phyloP scores from a whole-genome alignment of 2,113 vertebrate species.

The Urocitellus parryii region DNA sequence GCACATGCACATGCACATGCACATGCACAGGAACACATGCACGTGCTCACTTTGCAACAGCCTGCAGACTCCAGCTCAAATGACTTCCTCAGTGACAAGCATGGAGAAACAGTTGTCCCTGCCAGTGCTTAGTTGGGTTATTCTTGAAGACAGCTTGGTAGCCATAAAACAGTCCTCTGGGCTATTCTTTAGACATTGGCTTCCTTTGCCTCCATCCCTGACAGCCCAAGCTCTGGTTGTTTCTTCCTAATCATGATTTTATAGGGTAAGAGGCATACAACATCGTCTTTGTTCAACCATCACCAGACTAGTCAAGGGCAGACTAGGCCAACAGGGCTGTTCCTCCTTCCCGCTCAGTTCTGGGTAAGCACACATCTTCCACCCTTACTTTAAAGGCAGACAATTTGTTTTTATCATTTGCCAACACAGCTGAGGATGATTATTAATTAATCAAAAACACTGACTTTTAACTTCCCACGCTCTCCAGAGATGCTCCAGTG shows the following conservation, averaged over 20 bases:
- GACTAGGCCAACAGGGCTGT: conserved; percentile 78
- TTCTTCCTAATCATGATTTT: background rate
- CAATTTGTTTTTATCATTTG: conserved; percentile 89
- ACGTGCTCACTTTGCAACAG: background rate
- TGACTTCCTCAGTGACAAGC: conserved; percentile 24
- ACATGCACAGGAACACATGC: too few relatives aligned
- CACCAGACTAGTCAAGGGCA: conserved; percentile 68
- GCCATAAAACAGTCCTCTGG: conserved; percentile 1
- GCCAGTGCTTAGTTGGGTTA: background rate
- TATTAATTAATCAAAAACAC: conserved; percentile 96
- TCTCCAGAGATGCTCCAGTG: conserved; percentile 86
- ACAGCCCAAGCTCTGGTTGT: background rate
- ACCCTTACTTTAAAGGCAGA: conserved; percentile 88
- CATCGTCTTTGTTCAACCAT: conserved; percentile 38
- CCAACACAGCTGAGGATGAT: conserved; percentile 94
- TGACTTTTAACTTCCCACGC: conserved; percentile 90
- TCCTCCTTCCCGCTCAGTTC: conserved; percentile 64
- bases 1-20: too few relatives aligned
- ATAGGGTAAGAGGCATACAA: background rate
- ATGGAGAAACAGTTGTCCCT: background rate
- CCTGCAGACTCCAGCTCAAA: background rate
- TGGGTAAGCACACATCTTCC: conserved; percentile 83
- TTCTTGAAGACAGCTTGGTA: conserved; percentile 42
- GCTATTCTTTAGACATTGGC: background rate
- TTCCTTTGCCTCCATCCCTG: background rate